Conservation (phyloP, 2,113 vertebrate genomes). For the Pseudopipra pipra region DNA sequence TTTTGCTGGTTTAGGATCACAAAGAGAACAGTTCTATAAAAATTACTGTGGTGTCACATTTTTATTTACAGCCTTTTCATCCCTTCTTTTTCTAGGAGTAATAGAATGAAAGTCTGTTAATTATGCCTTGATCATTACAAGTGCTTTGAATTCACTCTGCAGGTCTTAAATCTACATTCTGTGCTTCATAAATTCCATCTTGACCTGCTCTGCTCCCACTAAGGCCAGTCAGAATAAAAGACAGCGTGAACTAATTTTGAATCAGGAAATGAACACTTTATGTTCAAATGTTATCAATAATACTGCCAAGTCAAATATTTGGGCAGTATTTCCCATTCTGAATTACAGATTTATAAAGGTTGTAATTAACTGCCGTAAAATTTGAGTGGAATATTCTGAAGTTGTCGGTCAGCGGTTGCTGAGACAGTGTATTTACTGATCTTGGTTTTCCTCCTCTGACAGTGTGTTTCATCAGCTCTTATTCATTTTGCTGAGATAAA, state of each 20-base stretch:
- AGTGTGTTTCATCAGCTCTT: background rate
- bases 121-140: conserved; percentile 4
- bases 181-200: background rate
- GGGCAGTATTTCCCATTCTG: background rate
- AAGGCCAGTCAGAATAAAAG: background rate
- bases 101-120: conserved; percentile 54
- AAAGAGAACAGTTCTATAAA: conserved; percentile 6
- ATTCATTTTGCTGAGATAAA: conserved; percentile 28
- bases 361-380: background rate
- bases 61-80: conserved; percentile 43
- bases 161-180: background rate
- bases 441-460: background rate
- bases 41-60: background rate
- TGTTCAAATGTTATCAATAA: background rate
- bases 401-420: background rate
- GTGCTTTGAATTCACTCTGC: background rate
- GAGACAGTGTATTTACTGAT: background rate
- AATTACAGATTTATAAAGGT: background rate
- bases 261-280: background rate
- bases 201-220: background rate
- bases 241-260: background rate
- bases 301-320: background rate
- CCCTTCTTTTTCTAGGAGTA: conserved; percentile 20
- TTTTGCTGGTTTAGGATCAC: conserved; percentile 44
- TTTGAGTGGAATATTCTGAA: background rate